Percentiles rank a stretch among this genome's conserved stretches.
phyloP scores from a whole-genome alignment of 2,113 vertebrate species.

The Urocynchramus pylzowi region DNA sequence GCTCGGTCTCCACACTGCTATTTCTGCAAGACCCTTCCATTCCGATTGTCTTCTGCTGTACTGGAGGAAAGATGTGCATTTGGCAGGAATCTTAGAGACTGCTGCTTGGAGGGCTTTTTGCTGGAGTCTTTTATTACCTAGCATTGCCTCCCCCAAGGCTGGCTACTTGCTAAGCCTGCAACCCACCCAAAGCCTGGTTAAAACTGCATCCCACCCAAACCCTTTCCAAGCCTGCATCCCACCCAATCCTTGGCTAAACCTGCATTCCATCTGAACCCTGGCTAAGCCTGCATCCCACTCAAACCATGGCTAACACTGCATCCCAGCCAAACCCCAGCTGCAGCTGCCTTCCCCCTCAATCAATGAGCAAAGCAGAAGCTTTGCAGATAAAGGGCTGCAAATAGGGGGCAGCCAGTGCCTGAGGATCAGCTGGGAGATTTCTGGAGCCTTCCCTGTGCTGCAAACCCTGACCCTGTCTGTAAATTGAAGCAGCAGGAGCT shows the following conservation, averaged over 20 bases:
- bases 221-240: neutral
- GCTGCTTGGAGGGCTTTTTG: neutral
- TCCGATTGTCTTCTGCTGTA: neutral
- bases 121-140: neutral
- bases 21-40: neutral
- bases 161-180: neutral
- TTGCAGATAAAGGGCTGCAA: neutral
- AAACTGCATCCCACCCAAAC: neutral
- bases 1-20: rapidly evolving
- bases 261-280: neutral
- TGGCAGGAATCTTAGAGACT: neutral
- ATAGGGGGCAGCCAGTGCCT: neutral
- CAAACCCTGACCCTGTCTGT: neutral
- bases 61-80: neutral
- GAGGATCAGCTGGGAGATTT: neutral
- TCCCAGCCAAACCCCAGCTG: neutral
- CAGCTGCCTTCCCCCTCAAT: neutral
- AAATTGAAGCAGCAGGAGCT: neutral
- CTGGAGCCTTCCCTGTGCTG: neutral
- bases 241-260: neutral
- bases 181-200: neutral
- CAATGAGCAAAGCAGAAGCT: neutral
- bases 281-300: neutral
- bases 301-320: neutral
- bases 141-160: neutral